Conservation (phyloP, 2,888 invertebrate species). For the Chloroclystis v-ata region DNA sequence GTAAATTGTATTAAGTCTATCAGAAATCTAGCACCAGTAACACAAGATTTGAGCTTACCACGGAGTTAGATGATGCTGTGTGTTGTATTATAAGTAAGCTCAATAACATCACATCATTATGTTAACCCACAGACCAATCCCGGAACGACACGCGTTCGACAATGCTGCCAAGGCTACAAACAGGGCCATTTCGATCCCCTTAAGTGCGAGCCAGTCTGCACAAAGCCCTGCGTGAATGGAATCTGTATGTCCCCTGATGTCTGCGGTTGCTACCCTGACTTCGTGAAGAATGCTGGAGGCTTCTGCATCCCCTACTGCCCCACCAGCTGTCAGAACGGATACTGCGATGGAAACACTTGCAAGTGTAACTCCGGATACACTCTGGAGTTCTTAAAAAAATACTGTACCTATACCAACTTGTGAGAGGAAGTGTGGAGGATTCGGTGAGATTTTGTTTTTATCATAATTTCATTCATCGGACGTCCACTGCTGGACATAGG, state of each 20-base stretch:
- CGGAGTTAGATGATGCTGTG: too few relatives aligned
- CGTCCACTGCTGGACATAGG: too few relatives aligned
- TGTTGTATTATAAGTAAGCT: too few relatives aligned
- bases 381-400: slow-evolving; percentile 75
- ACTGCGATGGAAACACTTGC: slow-evolving; percentile 80
- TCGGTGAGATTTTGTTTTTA: slow-evolving; percentile 45
- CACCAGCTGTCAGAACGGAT: slow-evolving; percentile 81
- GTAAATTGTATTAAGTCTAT: too few relatives aligned
- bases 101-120: too few relatives aligned
- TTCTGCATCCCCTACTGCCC: slow-evolving; percentile 83
- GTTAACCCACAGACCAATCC: slow-evolving; percentile 75
- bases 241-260: slow-evolving; percentile 81
- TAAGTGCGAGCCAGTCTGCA: slow-evolving; percentile 80
- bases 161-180: slow-evolving; percentile 85
- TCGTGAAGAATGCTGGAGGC: slow-evolving; percentile 71
- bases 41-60: too few relatives aligned
- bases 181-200: slow-evolving; percentile 76
- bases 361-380: slow-evolving; percentile 80
- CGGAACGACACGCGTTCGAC: slow-evolving; percentile 80
- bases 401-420: slow-evolving; percentile 82
- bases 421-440: slow-evolving; percentile 64
- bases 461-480: background rate
- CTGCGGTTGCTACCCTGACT: slow-evolving; percentile 81
- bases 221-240: slow-evolving; percentile 79
- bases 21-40: too few relatives aligned